Conservation (phyloP, 2,888 invertebrate genomes). For the Eristalinus sepulchralis region DNA sequence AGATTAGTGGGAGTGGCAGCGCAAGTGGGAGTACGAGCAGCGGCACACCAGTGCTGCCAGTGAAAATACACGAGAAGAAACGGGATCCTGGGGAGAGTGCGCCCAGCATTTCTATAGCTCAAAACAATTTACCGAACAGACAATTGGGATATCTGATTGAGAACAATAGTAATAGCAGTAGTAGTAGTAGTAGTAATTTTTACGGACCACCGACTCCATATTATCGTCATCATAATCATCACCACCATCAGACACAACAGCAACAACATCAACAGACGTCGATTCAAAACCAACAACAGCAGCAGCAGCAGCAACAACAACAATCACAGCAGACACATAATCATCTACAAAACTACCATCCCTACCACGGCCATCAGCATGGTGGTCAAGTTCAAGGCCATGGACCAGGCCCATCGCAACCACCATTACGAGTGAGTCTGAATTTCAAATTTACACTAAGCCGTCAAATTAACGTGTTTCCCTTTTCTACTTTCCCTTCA, state of each 20-base stretch:
- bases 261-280: constrained; percentile 40
- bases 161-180: constrained; percentile 56
- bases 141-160: constrained; percentile 51
- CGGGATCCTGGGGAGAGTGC: constrained; percentile 21
- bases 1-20: constrained; percentile 18
- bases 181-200: constrained; percentile 50
- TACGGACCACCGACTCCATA: constrained; percentile 63
- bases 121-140: constrained; percentile 36
- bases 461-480: not conserved
- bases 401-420: constrained; percentile 73
- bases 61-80: constrained; percentile 19
- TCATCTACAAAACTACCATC: constrained; percentile 67
- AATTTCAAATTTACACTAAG: not conserved
- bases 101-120: not conserved
- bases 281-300: constrained; percentile 49
- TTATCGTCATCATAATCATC: constrained; percentile 58
- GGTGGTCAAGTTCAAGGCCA: constrained; percentile 28
- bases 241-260: constrained; percentile 58
- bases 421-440: constrained; percentile 77
- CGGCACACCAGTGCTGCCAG: not conserved
- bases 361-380: constrained; percentile 35
- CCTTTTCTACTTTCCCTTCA: constrained; percentile 47
- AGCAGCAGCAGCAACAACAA: constrained; percentile 60
- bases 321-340: constrained; percentile 71
- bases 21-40: constrained; percentile 10